Evolutionary conservation across 35 echinoderm and acorn worm genomes (phyloP).

Genomic region (Eucidaris tribuloides): DNA sequence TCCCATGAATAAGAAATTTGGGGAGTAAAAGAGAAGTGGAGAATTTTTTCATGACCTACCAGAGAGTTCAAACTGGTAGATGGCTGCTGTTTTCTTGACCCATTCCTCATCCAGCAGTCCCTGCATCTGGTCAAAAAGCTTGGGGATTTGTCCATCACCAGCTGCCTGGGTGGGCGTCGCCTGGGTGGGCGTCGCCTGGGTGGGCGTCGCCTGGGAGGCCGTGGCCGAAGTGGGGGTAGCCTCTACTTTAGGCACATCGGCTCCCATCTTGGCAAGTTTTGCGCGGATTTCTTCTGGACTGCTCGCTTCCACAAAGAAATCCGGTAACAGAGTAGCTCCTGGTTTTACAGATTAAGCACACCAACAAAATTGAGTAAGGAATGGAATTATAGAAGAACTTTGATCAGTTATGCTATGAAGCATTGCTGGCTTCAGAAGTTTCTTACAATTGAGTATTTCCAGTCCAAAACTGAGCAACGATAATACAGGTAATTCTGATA

Average conservation of each 20-base stretch:
- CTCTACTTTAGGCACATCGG: neutral
- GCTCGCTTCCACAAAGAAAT: slow-evolving; percentile 87
- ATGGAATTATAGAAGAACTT: no score
- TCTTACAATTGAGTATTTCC: no score
- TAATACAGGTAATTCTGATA: no score
- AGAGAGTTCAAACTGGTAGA: slow-evolving; percentile 78
- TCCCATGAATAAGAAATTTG: no score
- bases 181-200: neutral
- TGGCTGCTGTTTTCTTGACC: slow-evolving; percentile 42
- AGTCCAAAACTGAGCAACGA: no score
- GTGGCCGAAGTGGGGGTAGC: neutral
- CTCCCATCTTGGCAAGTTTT: neutral
- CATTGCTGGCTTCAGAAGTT: no score
- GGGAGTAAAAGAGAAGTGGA: no score
- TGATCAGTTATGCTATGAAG: no score
- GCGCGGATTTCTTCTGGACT: slow-evolving; percentile 32
- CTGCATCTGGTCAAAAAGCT: slow-evolving; percentile 45
- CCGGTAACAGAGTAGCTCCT: slow-evolving; percentile 81
- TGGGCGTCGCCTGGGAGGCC: neutral
- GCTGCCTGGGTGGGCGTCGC: neutral
- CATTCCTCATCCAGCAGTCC: slow-evolving; percentile 33
- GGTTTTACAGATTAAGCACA: no score
- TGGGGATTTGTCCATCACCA: slow-evolving; percentile 18
- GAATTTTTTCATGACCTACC: no score
- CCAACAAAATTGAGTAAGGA: no score